Conservation (phyloP, 1,140 invertebrate genomes). For the Lerema accius region DNA sequence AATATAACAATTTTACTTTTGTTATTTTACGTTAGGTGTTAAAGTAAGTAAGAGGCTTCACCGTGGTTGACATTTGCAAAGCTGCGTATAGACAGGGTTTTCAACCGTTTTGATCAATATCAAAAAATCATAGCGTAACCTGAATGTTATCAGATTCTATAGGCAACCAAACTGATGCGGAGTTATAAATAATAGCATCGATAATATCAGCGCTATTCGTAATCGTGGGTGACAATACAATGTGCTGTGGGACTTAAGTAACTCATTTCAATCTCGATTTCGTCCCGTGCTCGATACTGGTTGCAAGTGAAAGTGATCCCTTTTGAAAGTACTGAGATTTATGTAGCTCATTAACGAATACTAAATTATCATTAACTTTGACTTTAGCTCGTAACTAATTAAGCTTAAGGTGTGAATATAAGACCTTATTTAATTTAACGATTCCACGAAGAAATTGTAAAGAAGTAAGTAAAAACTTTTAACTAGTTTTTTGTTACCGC, state of each 20-base stretch:
- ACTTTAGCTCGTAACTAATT: constrained; percentile 59
- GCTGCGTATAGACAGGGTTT: constrained; percentile 11
- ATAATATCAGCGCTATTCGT: constrained; percentile 31
- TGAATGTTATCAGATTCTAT: constrained; percentile 28
- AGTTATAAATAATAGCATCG: constrained; percentile 28
- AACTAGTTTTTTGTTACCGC: no score
- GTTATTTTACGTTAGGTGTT: no score
- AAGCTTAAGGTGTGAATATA: constrained; percentile 31
- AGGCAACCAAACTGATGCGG: constrained; percentile 25
- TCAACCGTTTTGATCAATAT: constrained; percentile 20
- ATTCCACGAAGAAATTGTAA: no score
- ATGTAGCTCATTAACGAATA: constrained; percentile 57
- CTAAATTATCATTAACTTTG: constrained; percentile 61
- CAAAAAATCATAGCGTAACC: constrained; percentile 24
- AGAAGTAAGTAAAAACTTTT: no score
- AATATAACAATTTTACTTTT: no score
- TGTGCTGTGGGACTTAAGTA: constrained; percentile 38
- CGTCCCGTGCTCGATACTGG: constrained; percentile 44
- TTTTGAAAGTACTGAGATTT: constrained; percentile 62
- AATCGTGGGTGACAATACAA: constrained; percentile 37
- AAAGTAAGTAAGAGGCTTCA: no score
- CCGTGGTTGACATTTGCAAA: constrained; percentile 13
- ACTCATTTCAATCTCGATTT: constrained; percentile 59
- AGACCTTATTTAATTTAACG: no score
- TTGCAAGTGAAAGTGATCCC: constrained; percentile 72